phyloP scores from a whole-genome alignment of 2,113 vertebrate species.

The Anhinga anhinga region DNA sequence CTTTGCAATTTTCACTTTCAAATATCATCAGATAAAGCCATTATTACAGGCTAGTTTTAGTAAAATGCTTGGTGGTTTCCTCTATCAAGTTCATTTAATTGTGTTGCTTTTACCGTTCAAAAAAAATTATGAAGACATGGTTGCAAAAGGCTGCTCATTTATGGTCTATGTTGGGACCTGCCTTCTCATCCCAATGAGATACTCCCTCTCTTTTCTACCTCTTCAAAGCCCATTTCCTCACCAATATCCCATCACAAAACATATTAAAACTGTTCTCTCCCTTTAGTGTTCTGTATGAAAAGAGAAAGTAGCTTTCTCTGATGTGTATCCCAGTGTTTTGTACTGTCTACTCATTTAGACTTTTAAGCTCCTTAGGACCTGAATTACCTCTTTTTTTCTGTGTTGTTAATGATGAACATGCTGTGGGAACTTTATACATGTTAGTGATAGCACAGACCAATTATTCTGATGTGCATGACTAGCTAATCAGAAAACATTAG shows the following conservation, averaged over 20 bases:
- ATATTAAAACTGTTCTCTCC: neutral
- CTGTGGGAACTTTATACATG: neutral
- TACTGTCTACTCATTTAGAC: neutral
- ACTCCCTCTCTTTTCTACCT: neutral
- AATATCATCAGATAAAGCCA: neutral
- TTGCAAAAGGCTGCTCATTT: neutral
- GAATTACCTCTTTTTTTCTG: neutral
- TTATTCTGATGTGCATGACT: conserved; percentile 13
- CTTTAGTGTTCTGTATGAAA: neutral
- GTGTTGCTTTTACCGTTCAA: neutral
- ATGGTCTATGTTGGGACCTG: neutral
- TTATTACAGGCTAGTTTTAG: neutral
- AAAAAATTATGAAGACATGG: neutral
- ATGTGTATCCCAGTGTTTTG: neutral
- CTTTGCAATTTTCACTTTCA: neutral
- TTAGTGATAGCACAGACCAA: conserved; percentile 14
- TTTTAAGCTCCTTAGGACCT: neutral
- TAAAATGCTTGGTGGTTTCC: neutral
- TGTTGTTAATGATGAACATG: neutral
- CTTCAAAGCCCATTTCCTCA: neutral
- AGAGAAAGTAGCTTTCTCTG: neutral
- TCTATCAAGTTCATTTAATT: neutral
- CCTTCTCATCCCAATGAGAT: neutral
- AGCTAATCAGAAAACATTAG: conserved; percentile 22
- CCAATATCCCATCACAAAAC: neutral